Base-by-base conservation (phyloP, 30 jellyfish, hydroid and myxozoan genomes). In the Catostylus mosaicus region DNA sequence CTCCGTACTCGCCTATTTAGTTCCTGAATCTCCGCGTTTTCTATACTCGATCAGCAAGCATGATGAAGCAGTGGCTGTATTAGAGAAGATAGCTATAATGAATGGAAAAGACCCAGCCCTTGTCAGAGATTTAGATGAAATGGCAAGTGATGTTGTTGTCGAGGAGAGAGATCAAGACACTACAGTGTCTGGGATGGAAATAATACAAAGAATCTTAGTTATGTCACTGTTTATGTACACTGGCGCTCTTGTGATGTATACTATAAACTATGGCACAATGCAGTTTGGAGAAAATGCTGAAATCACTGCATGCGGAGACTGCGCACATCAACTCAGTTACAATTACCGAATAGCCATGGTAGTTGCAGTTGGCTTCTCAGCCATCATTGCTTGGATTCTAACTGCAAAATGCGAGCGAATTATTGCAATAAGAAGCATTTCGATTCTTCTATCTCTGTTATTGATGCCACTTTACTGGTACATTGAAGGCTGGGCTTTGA, bases 11-110 rank as follows among this genome's bases (percentile, higher is more conserved):
- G 74, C 35, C 45, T 34, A 12, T n/a, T 61, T 26, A 12, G 9
- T 61, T 4, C 74, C 74, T 3, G 74, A 61, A 18, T 26, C 74
- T 61, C 74, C 74, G 29, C 37, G 74, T 12, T 61, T n/a, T 61
- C 40, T 61, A 23, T 20, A n/a, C 45, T 36, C 74, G 6, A 26
- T 20, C 12, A 43, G 74, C 30, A 3, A 18, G 35, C 5, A 14
- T 23, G 40, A 26, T 1, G 74, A 61, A 24, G 74, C 74, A 1
- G 29, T n/a, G 9, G 43, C 22, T 6, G 35, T 34, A 20, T 34
- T 61, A 8, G 45, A 26, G 35, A 29, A 43, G 43, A 61, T 61
- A 20, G 74, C 74, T 43, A 61, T n/a, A 61, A 61, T 12, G 74
- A 61, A 61, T 24, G 74, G 74, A 22, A 34, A n/a, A 8, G 43